phyloP scores from a whole-genome alignment of 2,113 vertebrate species.

The Cromileptes altivelis region DNA sequence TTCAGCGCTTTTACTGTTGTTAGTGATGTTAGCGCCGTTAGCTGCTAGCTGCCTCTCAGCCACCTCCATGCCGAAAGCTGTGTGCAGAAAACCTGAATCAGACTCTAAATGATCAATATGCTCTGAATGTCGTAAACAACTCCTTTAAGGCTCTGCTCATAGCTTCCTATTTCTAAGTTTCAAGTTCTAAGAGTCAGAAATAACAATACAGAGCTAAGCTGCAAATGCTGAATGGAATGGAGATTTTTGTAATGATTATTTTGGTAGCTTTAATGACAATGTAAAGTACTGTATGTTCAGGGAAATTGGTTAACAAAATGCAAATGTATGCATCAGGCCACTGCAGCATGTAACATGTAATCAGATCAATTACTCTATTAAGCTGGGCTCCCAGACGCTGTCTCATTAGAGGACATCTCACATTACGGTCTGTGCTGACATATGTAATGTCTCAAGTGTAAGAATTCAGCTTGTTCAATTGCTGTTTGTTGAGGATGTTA shows the following conservation, averaged over 20 bases:
- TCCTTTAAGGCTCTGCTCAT: no score
- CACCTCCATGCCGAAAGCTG: no score
- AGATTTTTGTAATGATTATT: background rate
- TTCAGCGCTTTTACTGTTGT: no score
- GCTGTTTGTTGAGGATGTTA: background rate
- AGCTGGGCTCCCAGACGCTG: background rate
- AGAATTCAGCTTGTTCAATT: background rate
- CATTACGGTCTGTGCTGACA: background rate
- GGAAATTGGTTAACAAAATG: background rate
- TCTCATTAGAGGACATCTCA: slow-evolving; percentile 1
- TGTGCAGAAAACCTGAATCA: no score
- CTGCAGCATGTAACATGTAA: background rate
- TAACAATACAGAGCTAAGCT: background rate
- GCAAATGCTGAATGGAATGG: background rate
- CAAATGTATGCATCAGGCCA: background rate
- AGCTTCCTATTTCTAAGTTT: background rate
- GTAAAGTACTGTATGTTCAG: background rate
- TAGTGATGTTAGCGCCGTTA: no score
- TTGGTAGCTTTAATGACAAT: background rate
- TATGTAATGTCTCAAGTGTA: background rate
- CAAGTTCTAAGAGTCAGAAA: background rate
- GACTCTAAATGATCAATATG: no score
- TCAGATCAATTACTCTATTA: background rate
- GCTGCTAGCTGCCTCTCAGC: no score
- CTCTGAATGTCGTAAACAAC: no score